A percentile compares a stretch with the other conserved stretches of the same genome.
phyloP scores from a whole-genome alignment of 1,140 invertebrate species.

The Plutomurus gul region DNA sequence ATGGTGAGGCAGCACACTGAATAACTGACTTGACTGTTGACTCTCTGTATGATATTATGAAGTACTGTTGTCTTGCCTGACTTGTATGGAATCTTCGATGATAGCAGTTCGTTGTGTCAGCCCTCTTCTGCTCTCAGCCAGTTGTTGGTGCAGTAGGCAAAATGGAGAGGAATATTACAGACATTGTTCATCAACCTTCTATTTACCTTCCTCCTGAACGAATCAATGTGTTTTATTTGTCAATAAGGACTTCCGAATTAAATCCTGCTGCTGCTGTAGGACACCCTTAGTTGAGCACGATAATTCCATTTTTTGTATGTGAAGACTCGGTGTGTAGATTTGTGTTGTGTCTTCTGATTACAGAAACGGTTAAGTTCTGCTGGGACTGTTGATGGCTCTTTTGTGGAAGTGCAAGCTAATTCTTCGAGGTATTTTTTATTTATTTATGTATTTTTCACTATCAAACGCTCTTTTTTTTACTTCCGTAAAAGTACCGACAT shows the following conservation, averaged over 20 bases:
- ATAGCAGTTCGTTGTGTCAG: neutral
- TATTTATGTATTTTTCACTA: neutral
- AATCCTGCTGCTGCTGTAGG: no score
- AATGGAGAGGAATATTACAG: constrained; percentile 17
- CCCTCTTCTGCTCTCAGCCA: no score
- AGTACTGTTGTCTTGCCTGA: neutral
- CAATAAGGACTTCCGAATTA: neutral
- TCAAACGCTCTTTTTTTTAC: neutral
- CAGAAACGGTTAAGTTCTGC: neutral
- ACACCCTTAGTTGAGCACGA: no score
- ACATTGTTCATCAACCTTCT: constrained; percentile 1
- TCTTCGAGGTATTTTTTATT: constrained; percentile 7
- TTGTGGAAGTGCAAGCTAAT: neutral
- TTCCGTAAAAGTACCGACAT: neutral
- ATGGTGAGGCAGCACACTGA: neutral
- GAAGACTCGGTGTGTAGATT: neutral
- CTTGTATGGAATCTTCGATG: neutral
- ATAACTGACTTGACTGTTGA: no score
- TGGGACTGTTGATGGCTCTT: constrained; percentile 7
- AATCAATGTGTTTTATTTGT: constrained; percentile 20
- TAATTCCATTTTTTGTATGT: neutral
- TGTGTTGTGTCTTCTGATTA: neutral
- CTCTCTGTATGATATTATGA: neutral
- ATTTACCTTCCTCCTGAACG: neutral
- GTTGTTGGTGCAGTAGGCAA: neutral